phyloP scores from a whole-genome alignment of 2,888 invertebrate species.

The Hydrotaea cyrtoneurina region DNA sequence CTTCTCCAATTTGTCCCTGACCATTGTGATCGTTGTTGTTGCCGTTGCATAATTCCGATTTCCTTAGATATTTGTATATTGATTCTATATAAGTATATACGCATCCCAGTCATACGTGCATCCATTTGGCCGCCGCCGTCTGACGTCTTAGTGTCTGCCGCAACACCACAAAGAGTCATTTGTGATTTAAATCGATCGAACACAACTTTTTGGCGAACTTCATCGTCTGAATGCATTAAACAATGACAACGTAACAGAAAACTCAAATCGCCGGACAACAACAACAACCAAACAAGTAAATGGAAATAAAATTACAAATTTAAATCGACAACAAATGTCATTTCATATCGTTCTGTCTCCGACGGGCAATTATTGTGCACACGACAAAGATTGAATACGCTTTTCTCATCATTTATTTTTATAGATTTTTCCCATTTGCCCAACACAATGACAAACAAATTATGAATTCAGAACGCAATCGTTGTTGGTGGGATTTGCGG shows the following conservation, averaged over 20 bases:
- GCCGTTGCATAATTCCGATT: background rate
- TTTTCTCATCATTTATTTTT: too few species aligned
- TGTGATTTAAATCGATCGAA: background rate
- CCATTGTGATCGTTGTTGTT: too few species aligned
- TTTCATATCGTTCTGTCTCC: too few species aligned
- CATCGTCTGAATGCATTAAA: background rate
- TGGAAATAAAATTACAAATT: too few species aligned
- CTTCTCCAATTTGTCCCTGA: background rate
- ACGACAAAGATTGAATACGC: too few species aligned
- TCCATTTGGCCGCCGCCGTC: background rate
- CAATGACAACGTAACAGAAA: background rate
- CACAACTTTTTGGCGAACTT: background rate
- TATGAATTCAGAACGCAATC: too few species aligned
- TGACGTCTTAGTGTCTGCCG: slow-evolving; percentile 10
- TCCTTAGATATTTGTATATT: background rate
- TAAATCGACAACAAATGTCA: too few species aligned
- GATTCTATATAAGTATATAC: too few species aligned
- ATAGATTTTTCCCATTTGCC: too few species aligned
- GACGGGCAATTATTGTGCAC: too few species aligned
- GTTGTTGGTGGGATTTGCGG: background rate
- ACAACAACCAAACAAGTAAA: too few species aligned
- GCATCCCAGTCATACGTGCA: background rate
- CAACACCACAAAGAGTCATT: background rate
- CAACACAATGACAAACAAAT: too few species aligned
- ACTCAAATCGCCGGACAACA: background rate